A percentile compares a stretch with the other conserved stretches of the same genome.
Evolutionary conservation across 2,113 vertebrate species (phyloP).

Genomic region (Okapia johnstoni): DNA sequence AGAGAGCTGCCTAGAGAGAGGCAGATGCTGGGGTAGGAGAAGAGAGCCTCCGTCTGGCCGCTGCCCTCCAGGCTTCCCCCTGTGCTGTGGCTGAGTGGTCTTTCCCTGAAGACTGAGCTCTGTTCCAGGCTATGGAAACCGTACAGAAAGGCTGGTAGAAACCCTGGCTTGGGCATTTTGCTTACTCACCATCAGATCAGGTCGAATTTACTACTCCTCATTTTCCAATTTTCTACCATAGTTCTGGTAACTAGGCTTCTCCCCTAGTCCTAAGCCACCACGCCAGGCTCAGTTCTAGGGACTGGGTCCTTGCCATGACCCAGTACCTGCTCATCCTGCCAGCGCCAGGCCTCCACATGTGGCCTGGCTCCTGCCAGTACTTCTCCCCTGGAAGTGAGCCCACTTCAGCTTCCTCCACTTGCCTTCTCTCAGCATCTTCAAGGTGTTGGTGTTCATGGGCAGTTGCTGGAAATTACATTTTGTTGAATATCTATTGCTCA

Average conservation of each 20-base stretch:
- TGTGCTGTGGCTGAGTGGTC: neutral
- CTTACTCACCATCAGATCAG: neutral
- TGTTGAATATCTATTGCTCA: neutral
- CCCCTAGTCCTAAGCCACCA: neutral
- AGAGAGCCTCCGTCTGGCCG: neutral
- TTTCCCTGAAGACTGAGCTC: neutral
- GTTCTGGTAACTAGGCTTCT: neutral
- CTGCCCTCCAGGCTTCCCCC: neutral
- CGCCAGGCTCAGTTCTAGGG: neutral
- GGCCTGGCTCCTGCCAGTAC: neutral
- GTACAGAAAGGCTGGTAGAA: neutral
- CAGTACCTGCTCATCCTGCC: no score
- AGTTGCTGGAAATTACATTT: neutral
- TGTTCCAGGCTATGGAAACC: neutral
- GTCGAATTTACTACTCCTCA: neutral
- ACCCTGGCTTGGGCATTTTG: neutral
- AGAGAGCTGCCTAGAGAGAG: neutral
- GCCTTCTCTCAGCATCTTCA: neutral
- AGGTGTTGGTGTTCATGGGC: neutral
- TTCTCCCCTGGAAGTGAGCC: neutral
- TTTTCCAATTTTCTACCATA: neutral
- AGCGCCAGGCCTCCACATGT: rapidly evolving
- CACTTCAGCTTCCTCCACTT: neutral
- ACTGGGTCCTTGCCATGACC: neutral
- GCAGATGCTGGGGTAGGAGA: neutral